Percentiles rank a stretch among this genome's conserved stretches.
These are phyloP conservation scores for Rhynchotus rufescens DNA, from an alignment of 2,797 vertebrate species.

Conservation along the genomic window DNA sequence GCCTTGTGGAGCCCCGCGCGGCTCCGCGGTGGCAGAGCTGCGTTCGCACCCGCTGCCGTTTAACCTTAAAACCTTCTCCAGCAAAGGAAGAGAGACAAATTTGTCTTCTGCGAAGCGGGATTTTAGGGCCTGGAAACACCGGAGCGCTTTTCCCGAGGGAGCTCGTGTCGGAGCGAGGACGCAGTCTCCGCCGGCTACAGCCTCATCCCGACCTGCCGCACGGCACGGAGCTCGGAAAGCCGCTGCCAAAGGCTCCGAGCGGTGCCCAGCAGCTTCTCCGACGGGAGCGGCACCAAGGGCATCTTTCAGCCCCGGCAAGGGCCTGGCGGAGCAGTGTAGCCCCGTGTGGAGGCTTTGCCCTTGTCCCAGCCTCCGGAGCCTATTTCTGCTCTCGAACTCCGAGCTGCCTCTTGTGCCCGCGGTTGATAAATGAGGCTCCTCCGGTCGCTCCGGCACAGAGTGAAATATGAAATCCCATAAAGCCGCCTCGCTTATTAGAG, in stretches of 20 bases:
- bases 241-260: fast-evolving
- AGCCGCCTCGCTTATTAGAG: slow-evolving; percentile 72
- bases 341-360: neutral
- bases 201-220: neutral
- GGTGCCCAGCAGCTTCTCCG: neutral
- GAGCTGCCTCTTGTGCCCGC: slow-evolving; percentile 1
- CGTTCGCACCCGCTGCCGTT: fast-evolving
- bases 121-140: neutral
- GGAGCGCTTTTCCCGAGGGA: neutral
- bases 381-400: slow-evolving; percentile 16
- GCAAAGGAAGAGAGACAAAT: neutral
- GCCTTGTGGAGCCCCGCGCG: too few species aligned
- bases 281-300: neutral
- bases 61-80: neutral
- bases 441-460: slow-evolving; percentile 56
- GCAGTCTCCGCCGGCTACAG: fast-evolving
- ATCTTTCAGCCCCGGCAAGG: neutral
- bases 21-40: neutral
- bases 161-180: fast-evolving
- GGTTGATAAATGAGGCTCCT: slow-evolving; percentile 53
- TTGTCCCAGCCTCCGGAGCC: neutral
- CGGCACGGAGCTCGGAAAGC: neutral
- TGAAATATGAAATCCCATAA: slow-evolving; percentile 74
- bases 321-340: too few species aligned
- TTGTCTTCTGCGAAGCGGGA: neutral